Conservation (phyloP, 2,113 vertebrate species). For the Chamaetylas fuelleborni region DNA sequence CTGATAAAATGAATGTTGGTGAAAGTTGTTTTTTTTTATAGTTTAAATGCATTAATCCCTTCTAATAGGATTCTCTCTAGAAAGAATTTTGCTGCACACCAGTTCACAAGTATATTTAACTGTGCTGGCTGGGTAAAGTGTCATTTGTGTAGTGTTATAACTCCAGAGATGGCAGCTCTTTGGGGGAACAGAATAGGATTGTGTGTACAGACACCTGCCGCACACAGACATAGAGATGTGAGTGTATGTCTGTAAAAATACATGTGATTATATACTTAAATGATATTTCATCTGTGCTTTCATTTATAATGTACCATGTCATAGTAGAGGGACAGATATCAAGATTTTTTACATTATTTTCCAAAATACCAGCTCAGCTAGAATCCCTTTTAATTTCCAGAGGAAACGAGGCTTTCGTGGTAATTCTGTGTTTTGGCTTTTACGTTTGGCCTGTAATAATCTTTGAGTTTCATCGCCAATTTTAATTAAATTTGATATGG, state of each 20-base stretch:
- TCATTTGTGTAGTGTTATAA: background rate
- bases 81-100: background rate
- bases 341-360: background rate
- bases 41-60: background rate
- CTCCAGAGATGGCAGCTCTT: background rate
- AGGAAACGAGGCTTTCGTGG: background rate
- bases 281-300: background rate
- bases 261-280: background rate
- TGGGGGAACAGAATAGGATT: background rate
- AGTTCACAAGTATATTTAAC: background rate
- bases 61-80: background rate
- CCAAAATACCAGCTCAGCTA: background rate
- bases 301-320: background rate
- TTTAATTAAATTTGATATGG: constrained; percentile 43
- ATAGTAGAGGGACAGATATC: background rate
- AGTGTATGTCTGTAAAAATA: background rate
- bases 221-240: background rate
- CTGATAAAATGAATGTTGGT: background rate
- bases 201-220: background rate
- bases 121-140: background rate
- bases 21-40: background rate
- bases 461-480: background rate
- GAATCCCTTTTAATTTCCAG: background rate
- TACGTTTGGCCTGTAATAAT: background rate
- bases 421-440: background rate